These are phyloP conservation scores for Coenobita brevimanus DNA, from an alignment of 1,140 invertebrate species.

Conservation along the genomic window DNA sequence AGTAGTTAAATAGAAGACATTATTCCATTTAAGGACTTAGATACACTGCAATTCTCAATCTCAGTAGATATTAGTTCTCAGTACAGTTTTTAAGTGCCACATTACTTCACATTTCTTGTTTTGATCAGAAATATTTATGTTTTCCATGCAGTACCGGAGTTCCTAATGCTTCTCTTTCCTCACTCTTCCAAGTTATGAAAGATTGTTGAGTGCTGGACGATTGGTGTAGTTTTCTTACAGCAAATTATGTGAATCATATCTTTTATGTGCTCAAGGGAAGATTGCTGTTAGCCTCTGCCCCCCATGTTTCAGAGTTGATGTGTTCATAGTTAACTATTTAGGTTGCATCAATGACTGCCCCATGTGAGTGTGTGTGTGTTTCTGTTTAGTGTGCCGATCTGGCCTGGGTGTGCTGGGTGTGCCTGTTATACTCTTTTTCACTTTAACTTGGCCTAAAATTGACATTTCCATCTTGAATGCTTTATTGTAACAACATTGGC, in stretches of 20 bases:
- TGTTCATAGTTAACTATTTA: constrained; percentile 51
- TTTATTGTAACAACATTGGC: no score
- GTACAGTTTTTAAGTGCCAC: neutral
- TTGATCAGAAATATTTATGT: constrained; percentile 1
- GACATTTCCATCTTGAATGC: no score
- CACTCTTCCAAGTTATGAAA: constrained; percentile 5
- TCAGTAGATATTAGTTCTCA: neutral
- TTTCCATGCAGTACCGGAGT: constrained; percentile 44
- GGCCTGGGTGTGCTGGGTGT: constrained; percentile 36
- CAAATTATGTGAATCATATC: constrained; percentile 22
- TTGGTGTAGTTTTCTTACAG: constrained; percentile 31
- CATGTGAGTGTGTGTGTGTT: constrained; percentile 24
- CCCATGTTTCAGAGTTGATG: constrained; percentile 45
- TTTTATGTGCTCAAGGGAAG: constrained; percentile 60
- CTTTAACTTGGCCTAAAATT: no score
- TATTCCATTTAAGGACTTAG: neutral
- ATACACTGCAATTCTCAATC: constrained; percentile 8
- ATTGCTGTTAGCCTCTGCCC: constrained; percentile 34
- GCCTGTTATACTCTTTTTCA: no score
- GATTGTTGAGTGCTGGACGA: constrained; percentile 1
- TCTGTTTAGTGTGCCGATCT: constrained; percentile 2
- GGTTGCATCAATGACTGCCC: constrained; percentile 39
- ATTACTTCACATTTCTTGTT: constrained; percentile 1
- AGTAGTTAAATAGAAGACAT: neutral
- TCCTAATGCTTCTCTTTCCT: constrained; percentile 53